phyloP scores from a whole-genome alignment of 1,140 invertebrate species.

The Drosophila orena region DNA sequence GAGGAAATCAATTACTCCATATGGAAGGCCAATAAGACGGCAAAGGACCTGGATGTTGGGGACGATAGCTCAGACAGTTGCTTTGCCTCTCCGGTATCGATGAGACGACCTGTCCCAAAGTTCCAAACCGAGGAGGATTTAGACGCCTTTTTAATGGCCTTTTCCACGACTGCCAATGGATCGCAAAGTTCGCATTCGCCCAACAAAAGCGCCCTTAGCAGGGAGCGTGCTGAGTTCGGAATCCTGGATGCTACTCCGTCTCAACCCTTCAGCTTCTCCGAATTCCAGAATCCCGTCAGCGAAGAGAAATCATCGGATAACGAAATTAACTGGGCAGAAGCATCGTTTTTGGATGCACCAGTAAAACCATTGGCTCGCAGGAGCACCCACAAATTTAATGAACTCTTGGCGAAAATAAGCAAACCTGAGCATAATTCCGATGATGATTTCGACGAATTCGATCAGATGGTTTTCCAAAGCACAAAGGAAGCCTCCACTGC shows the following conservation, averaged over 20 bases:
- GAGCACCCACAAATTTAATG: slow-evolving; percentile 62
- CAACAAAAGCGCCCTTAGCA: slow-evolving; percentile 58
- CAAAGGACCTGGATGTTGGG: background rate
- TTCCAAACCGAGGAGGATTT: slow-evolving; percentile 59
- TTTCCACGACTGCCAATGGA: slow-evolving; percentile 1
- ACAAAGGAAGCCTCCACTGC: slow-evolving; percentile 1
- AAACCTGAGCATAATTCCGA: slow-evolving; percentile 18
- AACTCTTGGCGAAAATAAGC: slow-evolving; percentile 25
- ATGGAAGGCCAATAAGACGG: slow-evolving; percentile 70
- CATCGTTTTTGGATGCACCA: slow-evolving; percentile 66
- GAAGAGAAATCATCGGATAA: background rate
- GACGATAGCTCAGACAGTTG: slow-evolving; percentile 15
- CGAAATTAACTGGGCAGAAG: slow-evolving; percentile 68
- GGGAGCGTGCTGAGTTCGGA: slow-evolving; percentile 75
- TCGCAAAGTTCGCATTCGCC: slow-evolving; percentile 45
- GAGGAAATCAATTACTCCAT: slow-evolving; percentile 84
- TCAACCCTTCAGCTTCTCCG: slow-evolving; percentile 50
- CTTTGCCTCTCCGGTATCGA: slow-evolving; percentile 11
- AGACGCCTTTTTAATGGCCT: slow-evolving; percentile 32
- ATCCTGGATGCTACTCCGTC: slow-evolving; percentile 70
- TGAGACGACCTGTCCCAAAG: slow-evolving; percentile 28
- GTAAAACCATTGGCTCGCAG: slow-evolving; percentile 43
- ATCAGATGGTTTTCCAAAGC: slow-evolving; percentile 53
- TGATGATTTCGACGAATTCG: slow-evolving; percentile 62
- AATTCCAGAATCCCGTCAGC: slow-evolving; percentile 20